phyloP scores from a whole-genome alignment of 2,888 invertebrate species.

The Drosophila fulvimacula region DNA sequence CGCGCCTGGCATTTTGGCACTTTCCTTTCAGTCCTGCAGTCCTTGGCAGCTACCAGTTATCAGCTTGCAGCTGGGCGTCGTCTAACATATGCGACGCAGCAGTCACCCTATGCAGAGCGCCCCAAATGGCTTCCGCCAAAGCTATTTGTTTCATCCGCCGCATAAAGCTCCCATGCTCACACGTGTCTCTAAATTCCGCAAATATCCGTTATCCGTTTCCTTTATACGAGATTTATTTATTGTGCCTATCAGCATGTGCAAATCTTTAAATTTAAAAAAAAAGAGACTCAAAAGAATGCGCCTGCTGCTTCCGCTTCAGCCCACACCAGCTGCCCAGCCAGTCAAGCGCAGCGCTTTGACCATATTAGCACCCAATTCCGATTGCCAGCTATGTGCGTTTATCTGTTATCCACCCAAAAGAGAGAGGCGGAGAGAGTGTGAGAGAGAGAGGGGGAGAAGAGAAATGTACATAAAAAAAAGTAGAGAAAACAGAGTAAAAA shows the following conservation, averaged over 20 bases:
- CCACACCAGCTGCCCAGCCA: slow-evolving; percentile 31
- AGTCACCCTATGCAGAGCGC: slow-evolving; percentile 55
- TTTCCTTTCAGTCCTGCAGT: slow-evolving; percentile 31
- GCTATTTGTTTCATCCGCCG: slow-evolving; percentile 59
- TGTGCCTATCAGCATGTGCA: slow-evolving; percentile 65
- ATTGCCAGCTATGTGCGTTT: slow-evolving; percentile 42
- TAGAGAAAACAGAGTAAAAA: slow-evolving; percentile 37
- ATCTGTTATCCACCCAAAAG: slow-evolving; percentile 54
- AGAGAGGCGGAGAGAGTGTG: too few relatives aligned
- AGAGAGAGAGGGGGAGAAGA: neutral
- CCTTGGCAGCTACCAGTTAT: neutral
- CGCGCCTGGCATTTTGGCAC: slow-evolving; percentile 77
- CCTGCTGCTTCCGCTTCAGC: slow-evolving; percentile 14
- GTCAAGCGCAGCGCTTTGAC: slow-evolving; percentile 68
- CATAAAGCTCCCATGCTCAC: slow-evolving; percentile 34
- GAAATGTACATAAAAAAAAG: slow-evolving; percentile 31
- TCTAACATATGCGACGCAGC: slow-evolving; percentile 43
- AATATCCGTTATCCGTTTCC: slow-evolving; percentile 77
- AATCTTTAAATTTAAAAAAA: slow-evolving; percentile 69
- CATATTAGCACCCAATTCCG: slow-evolving; percentile 77
- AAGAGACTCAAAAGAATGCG: slow-evolving; percentile 36
- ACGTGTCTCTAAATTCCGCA: slow-evolving; percentile 79
- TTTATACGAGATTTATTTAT: slow-evolving; percentile 72
- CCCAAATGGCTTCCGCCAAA: slow-evolving; percentile 63
- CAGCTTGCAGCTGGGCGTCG: slow-evolving; percentile 36